A percentile compares a stretch with the other conserved stretches of the same genome.
phyloP scores from a whole-genome alignment of 2,113 vertebrate genomes.

The Aix galericulata region DNA sequence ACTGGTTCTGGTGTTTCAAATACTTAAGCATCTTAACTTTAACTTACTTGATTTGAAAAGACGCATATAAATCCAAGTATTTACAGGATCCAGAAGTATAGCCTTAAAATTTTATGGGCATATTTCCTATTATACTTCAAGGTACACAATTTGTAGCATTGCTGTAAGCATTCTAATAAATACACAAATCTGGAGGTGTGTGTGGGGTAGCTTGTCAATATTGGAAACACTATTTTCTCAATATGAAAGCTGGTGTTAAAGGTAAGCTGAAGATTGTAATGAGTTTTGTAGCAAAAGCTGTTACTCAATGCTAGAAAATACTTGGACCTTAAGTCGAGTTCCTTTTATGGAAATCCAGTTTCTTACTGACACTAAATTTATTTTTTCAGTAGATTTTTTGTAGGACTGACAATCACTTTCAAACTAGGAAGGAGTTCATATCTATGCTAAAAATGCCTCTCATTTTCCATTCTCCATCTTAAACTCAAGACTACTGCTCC shows the following conservation, averaged over 20 bases:
- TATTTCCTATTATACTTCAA: background rate
- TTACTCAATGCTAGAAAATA: background rate
- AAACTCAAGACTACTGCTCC: background rate
- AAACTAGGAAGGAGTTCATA: background rate
- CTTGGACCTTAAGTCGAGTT: background rate
- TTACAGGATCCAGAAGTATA: background rate
- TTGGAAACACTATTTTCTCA: background rate
- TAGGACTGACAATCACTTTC: background rate
- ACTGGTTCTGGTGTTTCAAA: background rate
- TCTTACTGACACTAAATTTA: background rate
- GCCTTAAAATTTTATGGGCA: background rate
- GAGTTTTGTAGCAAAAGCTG: background rate
- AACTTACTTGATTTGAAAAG: background rate
- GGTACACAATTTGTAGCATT: background rate
- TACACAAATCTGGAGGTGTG: background rate
- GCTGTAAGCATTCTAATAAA: background rate
- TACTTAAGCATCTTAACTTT: background rate
- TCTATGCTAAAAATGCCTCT: background rate
- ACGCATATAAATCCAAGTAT: background rate
- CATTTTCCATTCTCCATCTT: background rate
- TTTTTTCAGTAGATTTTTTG: background rate
- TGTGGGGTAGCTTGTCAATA: background rate
- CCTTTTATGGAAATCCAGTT: background rate
- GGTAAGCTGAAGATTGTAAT: background rate
- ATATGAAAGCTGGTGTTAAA: background rate